Base-by-base conservation (phyloP, 2,888 invertebrate genomes). In the Phortica okadai region DNA sequence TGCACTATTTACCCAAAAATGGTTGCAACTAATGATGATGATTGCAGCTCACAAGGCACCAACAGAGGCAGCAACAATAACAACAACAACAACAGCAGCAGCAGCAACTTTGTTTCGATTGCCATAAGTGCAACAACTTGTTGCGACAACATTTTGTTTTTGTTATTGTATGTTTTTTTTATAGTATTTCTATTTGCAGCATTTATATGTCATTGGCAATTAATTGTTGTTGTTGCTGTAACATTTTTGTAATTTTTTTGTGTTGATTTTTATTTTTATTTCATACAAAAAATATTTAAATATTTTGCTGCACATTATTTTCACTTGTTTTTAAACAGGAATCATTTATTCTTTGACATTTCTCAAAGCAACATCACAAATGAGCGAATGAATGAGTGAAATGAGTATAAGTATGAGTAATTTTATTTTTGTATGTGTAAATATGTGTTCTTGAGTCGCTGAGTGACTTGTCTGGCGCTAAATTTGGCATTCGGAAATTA, bases 1-100 rank as follows among this genome's bases (percentile, higher is more conserved):
- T 90, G 91, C 89, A 90, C 90, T 91, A 90, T 88, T 90, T 90
- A 89, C 88, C 90, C 90, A 90, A 90, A 90, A 87, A 91, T 90
- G 91, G 90, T 83, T 83, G 84, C 84, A 83, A 87, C 90, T 89
- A 90, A 90, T 90, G 90, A 90, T 89, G 84, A 84, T 85, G 87
- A 86, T 85, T 87, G 83, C 75, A 73, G 78, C 69, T 45, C 64
- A 73, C 67, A 75, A 69, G n/a, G 62, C 58, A 45, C 58, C 75
- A 75, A 74, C 42, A 50, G 50, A 50, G 72, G 82, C 78, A 59
- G 21, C 59, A 59, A 54, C 50, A 50, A 50, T 11, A 50, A 50
- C 50, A 50, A 50, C 7, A 50, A 50, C 50, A 50, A 50, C 11
- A 11, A 7, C 11, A 50, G 1, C 50, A 50, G 1, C 50, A 50